A percentile compares a stretch with the other conserved stretches of the same genome.
phyloP scores from a whole-genome alignment of 2,797 vertebrate species.

The Falco novaeseelandiae region DNA sequence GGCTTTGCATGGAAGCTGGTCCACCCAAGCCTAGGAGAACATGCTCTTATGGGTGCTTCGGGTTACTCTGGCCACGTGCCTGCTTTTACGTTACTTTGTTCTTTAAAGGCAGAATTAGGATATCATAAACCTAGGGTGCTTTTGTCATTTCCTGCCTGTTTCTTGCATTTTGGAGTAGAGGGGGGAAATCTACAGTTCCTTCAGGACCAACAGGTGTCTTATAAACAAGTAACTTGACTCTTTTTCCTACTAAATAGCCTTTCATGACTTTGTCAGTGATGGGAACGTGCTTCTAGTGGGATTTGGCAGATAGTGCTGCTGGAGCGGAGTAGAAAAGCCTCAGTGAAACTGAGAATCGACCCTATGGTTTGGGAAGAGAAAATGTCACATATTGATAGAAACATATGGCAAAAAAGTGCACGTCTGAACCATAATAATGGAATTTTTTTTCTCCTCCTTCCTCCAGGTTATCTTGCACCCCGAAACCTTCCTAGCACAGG shows the following conservation, averaged over 20 bases:
- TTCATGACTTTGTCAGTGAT: not conserved
- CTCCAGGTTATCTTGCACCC: slow-evolving; percentile 81
- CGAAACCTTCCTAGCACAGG: slow-evolving; percentile 82
- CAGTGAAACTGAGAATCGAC: not conserved
- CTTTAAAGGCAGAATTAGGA: not conserved
- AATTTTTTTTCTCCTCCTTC: not conserved
- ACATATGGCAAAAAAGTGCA: not conserved
- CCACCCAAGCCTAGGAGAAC: not conserved
- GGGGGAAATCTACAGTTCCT: not conserved
- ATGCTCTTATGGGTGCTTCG: not conserved
- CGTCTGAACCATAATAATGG: not conserved
- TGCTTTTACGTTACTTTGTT: not conserved
- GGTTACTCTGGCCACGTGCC: not conserved
- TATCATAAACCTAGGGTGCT: not conserved
- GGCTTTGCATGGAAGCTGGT: not conserved
- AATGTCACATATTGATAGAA: not conserved
- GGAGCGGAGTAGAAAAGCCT: not conserved
- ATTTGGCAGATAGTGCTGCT: not conserved
- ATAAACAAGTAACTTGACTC: not conserved
- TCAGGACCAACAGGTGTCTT: not conserved
- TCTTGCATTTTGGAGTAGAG: not conserved
- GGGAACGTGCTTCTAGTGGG: not conserved
- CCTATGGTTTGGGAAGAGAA: not conserved
- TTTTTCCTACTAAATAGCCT: not conserved
- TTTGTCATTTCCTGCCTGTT: not conserved